These are phyloP conservation scores for Ephialtes manifestator DNA, from an alignment of 2,888 invertebrate genomes.

Conservation along the genomic window DNA sequence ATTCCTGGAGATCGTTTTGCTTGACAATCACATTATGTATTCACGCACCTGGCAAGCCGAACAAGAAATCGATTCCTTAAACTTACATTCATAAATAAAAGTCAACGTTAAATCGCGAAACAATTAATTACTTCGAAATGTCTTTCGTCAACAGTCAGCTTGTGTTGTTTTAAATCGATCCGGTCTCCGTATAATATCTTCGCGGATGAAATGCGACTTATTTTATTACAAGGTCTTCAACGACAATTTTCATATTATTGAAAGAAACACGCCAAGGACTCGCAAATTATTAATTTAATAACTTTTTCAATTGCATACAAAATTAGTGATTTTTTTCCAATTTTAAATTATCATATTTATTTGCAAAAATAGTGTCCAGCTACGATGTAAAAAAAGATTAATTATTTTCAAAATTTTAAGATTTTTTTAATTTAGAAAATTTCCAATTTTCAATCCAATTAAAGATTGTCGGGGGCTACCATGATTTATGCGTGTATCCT, in stretches of 20 bases:
- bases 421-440: too few species aligned
- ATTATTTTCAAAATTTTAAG: too few species aligned
- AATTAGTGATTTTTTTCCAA: too few species aligned
- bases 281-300: background rate
- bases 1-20: background rate
- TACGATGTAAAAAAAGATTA: too few species aligned
- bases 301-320: background rate
- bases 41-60: background rate
- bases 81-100: slow-evolving; percentile 57
- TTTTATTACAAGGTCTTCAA: background rate
- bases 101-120: slow-evolving; percentile 55
- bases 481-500: too few species aligned
- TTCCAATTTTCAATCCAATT: too few species aligned
- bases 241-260: background rate
- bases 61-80: slow-evolving; percentile 25
- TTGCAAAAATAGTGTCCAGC: too few species aligned
- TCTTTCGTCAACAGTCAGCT: slow-evolving; percentile 50
- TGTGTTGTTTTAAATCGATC: slow-evolving; percentile 37
- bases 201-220: background rate
- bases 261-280: background rate
- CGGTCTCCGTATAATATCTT: background rate
- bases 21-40: slow-evolving; percentile 4
- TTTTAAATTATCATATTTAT: too few species aligned
- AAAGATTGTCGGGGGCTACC: too few species aligned
- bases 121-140: slow-evolving; percentile 51